These are phyloP conservation scores for Dicrurus megarhynchus DNA, from an alignment of 2,113 vertebrate genomes.

Conservation along the genomic window DNA sequence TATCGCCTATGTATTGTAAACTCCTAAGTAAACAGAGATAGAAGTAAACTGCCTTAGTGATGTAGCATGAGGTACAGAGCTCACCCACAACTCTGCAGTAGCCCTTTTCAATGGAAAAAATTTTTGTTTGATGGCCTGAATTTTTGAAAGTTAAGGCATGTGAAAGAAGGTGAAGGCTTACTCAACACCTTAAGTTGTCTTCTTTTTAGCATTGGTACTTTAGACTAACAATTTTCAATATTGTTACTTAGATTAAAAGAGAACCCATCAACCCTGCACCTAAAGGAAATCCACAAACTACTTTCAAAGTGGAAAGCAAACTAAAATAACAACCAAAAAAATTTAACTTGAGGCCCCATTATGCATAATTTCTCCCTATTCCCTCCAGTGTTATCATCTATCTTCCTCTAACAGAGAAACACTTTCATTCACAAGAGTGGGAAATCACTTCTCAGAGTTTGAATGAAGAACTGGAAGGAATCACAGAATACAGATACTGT, in stretches of 20 bases:
- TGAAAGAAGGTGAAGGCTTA: not conserved
- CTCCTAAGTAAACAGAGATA: not conserved
- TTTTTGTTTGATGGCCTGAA: not conserved
- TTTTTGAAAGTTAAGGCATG: not conserved
- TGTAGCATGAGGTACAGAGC: not conserved
- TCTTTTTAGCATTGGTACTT: not conserved
- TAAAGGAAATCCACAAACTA: not conserved
- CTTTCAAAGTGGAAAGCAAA: not conserved
- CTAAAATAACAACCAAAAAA: not conserved
- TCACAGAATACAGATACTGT: not conserved
- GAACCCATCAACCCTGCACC: not conserved
- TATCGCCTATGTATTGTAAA: not conserved
- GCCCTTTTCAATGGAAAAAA: not conserved
- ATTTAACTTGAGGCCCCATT: not conserved
- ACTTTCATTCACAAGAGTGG: not conserved
- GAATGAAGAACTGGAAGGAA: not conserved
- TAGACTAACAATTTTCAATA: not conserved
- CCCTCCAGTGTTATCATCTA: not conserved
- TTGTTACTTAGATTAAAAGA: not conserved
- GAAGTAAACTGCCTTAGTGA: not conserved
- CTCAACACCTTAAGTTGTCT: not conserved
- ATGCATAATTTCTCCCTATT: not conserved
- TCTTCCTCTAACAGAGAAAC: not conserved
- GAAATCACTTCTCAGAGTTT: not conserved
- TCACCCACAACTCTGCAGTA: not conserved